phyloP scores from a whole-genome alignment of 2,888 invertebrate genomes.

The Fabriciana adippe region DNA sequence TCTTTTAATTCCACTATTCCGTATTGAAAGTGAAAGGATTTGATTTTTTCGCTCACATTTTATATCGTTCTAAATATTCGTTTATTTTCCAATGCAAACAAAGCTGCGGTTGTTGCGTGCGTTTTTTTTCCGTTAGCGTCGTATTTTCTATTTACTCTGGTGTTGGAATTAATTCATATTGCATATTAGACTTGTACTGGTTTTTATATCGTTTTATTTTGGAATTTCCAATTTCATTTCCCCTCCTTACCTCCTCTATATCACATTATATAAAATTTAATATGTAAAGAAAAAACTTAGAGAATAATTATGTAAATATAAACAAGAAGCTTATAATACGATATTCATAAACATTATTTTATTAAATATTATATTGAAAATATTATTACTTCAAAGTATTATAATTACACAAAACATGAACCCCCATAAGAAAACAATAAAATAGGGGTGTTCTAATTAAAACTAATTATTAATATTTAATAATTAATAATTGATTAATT shows the following conservation, averaged over 20 bases:
- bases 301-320: too few relatives aligned
- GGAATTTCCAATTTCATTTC: too few relatives aligned
- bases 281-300: too few relatives aligned
- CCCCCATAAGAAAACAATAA: too few relatives aligned
- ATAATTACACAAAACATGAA: too few relatives aligned
- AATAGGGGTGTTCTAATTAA: not conserved
- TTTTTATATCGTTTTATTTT: not conserved
- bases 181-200: not conserved
- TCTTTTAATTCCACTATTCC: conserved; percentile 40
- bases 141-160: conserved; percentile 26
- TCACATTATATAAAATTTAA: too few relatives aligned
- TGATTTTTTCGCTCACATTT: conserved; percentile 38
- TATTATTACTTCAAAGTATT: too few relatives aligned
- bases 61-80: conserved; percentile 36
- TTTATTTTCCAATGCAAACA: conserved; percentile 35
- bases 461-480: too few relatives aligned
- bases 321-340: too few relatives aligned
- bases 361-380: too few relatives aligned
- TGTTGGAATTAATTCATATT: conserved; percentile 5
- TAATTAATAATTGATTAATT: conserved; percentile 16
- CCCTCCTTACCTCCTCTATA: too few relatives aligned
- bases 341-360: too few relatives aligned
- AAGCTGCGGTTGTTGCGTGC: conserved; percentile 16
- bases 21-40: conserved; percentile 46
- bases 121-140: conserved; percentile 22